Percentiles rank a stretch among this genome's conserved stretches.
Conservation (phyloP, 1,140 invertebrate genomes). For the Microplitis demolitor region DNA sequence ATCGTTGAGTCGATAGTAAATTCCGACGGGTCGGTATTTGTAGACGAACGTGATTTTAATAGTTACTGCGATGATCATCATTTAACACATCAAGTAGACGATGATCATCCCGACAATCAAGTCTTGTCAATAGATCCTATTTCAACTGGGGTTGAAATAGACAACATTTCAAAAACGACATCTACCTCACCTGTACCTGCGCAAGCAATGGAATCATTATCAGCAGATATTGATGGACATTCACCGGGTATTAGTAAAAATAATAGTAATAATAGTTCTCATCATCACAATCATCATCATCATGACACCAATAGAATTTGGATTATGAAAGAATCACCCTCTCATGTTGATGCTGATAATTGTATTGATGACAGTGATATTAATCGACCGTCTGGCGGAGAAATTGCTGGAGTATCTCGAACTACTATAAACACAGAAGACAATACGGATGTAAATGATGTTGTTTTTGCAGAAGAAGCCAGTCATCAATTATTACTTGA, state of each 20-base stretch:
- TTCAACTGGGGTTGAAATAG: constrained; percentile 29
- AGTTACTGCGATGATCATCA: constrained; percentile 47
- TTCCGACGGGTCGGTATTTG: constrained; percentile 53
- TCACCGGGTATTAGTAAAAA: neutral
- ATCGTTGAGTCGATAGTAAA: constrained; percentile 56
- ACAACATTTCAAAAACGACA: constrained; percentile 36
- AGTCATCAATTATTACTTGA: constrained; percentile 50
- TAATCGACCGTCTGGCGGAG: constrained; percentile 20
- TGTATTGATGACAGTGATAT: constrained; percentile 41
- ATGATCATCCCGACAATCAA: constrained; percentile 40
- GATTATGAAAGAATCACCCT: constrained; percentile 36
- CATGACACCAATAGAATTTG: constrained; percentile 21
- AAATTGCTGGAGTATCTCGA: neutral
- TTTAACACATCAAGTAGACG: constrained; percentile 35
- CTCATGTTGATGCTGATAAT: constrained; percentile 37
- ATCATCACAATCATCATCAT: too few relatives aligned
- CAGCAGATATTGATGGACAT: neutral
- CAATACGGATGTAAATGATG: constrained; percentile 25
- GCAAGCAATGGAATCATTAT: neutral
- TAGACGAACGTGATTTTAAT: constrained; percentile 52
- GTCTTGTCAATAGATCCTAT: constrained; percentile 48
- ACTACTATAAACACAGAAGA: neutral
- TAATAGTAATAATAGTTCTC: too few relatives aligned
- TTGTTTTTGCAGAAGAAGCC: constrained; percentile 44
- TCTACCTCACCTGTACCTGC: constrained; percentile 30